A percentile compares a stretch with the other conserved stretches of the same genome.
phyloP scores from a whole-genome alignment of 92 coral and sea anemone species.

The Zoanthus sociatus region DNA sequence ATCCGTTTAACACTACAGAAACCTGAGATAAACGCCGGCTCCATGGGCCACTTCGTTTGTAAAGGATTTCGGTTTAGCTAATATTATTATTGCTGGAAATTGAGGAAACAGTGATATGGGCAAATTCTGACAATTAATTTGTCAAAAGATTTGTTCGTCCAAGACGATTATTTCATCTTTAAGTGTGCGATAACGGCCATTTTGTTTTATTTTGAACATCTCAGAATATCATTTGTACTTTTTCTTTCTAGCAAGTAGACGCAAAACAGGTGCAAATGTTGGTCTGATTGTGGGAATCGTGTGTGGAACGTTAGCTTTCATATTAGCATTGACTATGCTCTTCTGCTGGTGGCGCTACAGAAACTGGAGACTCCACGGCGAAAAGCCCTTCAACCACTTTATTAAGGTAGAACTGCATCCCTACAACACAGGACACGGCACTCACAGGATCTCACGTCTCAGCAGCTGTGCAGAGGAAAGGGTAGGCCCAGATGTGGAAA shows the following conservation, averaged over 20 bases:
- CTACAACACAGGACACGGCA: slow-evolving; percentile 37
- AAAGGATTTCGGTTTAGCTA: no score
- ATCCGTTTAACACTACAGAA: no score
- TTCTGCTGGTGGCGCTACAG: slow-evolving; percentile 78
- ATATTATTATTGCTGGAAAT: no score
- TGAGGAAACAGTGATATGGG: no score
- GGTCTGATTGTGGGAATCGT: slow-evolving; percentile 83
- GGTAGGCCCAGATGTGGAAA: slow-evolving; percentile 55
- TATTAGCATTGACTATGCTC: slow-evolving; percentile 62
- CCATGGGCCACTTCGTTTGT: no score
- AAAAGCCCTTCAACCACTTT: slow-evolving; percentile 78
- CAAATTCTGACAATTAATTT: no score
- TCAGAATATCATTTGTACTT: not conserved
- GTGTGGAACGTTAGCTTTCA: slow-evolving; percentile 73
- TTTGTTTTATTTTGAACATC: not conserved
- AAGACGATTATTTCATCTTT: no score
- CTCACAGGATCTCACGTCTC: slow-evolving; percentile 71
- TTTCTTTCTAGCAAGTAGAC: slow-evolving; percentile 2
- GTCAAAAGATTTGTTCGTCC: no score
- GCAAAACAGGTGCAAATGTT: slow-evolving; percentile 26
- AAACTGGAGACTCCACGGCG: slow-evolving; percentile 60
- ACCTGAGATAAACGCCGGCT: no score
- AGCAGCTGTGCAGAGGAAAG: slow-evolving; percentile 64
- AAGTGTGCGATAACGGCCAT: no score
- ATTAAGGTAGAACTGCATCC: slow-evolving; percentile 83